Percentiles rank a stretch among this genome's conserved stretches.
These are phyloP conservation scores for Athalia rosae DNA, from an alignment of 2,888 invertebrate genomes.

Conservation along the genomic window DNA sequence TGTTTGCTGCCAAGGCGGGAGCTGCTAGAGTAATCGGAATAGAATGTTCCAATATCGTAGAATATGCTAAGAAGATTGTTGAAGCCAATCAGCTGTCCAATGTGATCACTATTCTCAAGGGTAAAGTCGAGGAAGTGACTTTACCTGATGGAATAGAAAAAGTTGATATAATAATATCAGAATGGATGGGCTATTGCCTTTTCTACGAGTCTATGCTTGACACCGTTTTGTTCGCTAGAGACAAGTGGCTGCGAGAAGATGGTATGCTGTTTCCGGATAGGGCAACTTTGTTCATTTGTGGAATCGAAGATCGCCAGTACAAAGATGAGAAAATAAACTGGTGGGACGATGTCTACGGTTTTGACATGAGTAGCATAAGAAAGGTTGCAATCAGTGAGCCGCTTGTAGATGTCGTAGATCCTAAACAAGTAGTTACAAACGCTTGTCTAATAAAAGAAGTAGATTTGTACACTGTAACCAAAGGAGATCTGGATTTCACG, in stretches of 20 bases:
- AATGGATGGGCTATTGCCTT: conserved; percentile 91
- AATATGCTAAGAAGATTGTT: conserved; percentile 96
- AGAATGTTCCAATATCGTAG: conserved; percentile 99
- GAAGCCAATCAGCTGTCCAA: conserved; percentile 88
- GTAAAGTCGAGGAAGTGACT: conserved; percentile 95
- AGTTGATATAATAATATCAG: conserved; percentile 94
- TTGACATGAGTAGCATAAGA: conserved; percentile 99
- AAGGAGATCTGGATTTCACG: conserved; percentile 93
- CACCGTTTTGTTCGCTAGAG: conserved; percentile 97
- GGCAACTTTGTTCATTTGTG: conserved; percentile 95
- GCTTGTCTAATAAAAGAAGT: conserved; percentile 97
- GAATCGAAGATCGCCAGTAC: conserved; percentile 97
- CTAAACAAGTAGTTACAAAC: conserved; percentile 98
- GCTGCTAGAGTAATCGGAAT: conserved; percentile 96
- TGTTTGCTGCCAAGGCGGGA: conserved; percentile 99
- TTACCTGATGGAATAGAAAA: conserved; percentile 92
- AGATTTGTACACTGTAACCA: conserved; percentile 98
- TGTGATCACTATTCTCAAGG: conserved; percentile 89
- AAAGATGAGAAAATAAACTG: conserved; percentile 99
- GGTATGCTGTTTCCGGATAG: conserved; percentile 96
- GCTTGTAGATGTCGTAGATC: conserved; percentile 98
- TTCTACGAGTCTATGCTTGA: conserved; percentile 99
- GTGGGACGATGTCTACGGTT: conserved; percentile 99
- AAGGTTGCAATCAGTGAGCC: conserved; percentile 99
- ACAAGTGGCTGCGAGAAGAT: conserved; percentile 95